Evolutionary conservation across 2,797 vertebrate species (phyloP), one percentile per base, ranked within the genome.

Genomic region (Yasuhikotakia modesta): DNA sequence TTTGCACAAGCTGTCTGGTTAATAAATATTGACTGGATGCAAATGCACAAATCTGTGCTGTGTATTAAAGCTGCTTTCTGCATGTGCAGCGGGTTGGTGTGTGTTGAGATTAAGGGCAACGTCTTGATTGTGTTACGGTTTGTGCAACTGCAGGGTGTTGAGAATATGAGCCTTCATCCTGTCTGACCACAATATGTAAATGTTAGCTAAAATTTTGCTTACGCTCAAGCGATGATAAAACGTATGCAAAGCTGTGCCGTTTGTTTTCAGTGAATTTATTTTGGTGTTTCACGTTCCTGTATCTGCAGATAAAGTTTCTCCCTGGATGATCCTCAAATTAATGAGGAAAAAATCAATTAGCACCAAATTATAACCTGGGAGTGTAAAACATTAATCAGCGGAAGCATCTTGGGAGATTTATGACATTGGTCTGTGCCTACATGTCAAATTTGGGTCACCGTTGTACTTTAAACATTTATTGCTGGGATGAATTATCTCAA

Each of bases 401-500:
- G 19, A 10, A 4, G 22, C 66, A 72, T 67, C 65, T 45, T 73
- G 79, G 63, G 61, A 76, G 55, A 43, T 24, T 53, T 39, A 61
- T 6, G 21, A 17, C 14, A 16, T n/a, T 39, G 4, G 2, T 39
- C 14, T 52, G 65, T 60, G 45, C 63, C 67, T 43, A 75, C 78
- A 58, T 53, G 84, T 67, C 73, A 78, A 63, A 77, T 78, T 58
- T 58, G 76, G 76, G 73, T 78, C 73, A 46, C 64, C 57, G 24
- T 73, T 58, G 73, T 22, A 53, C 65, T 76, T 82, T 65, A 39
- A 73, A 53, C 43, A 39, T 32, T 16, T 64, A 55, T 73, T 79
- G 76, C 65, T 81, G 57, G 45, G n/a, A 67, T 46, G 52, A 58
- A 73, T 81, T 70, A 74, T 83, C 69, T 75, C 73, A 79, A 82